Evolutionary conservation across 2,888 invertebrate species (phyloP).

Genomic region (Ochropacha duplaris): DNA sequence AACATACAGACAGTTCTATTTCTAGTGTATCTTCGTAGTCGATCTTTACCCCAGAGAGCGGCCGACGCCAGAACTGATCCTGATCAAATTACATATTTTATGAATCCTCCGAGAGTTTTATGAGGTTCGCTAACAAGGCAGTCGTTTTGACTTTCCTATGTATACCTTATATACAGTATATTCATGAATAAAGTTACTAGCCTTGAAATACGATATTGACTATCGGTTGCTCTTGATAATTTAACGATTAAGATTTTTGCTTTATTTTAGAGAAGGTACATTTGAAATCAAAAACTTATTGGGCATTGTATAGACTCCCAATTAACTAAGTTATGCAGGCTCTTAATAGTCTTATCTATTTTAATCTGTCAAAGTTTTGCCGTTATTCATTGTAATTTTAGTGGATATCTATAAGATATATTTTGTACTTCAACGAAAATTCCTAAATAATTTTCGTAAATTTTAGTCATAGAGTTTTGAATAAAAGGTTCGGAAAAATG

Average conservation of each 20-base stretch:
- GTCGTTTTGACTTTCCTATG: constrained; percentile 15
- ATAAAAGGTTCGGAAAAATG: not conserved
- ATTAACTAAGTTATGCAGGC: not conserved
- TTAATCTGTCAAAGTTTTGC: not conserved
- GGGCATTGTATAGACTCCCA: not conserved
- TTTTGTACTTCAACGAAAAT: not conserved
- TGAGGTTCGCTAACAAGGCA: constrained; percentile 41
- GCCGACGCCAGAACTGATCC: constrained; percentile 41
- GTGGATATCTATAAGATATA: not conserved
- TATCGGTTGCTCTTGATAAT: too few species aligned
- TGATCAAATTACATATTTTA: constrained; percentile 63
- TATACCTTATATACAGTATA: not conserved
- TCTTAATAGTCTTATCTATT: not conserved
- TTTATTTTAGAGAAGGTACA: too few species aligned
- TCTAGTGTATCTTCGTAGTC: constrained; percentile 27
- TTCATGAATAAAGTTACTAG: not conserved
- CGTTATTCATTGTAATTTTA: not conserved
- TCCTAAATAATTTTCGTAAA: not conserved
- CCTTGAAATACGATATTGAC: not conserved
- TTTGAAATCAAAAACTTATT: too few species aligned
- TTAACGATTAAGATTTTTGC: too few species aligned
- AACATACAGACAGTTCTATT: constrained; percentile 31
- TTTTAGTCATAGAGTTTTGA: not conserved
- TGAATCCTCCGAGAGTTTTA: constrained; percentile 46
- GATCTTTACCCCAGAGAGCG: constrained; percentile 25